Evolutionary conservation across 2,113 vertebrate genomes (phyloP), one percentile per base, ranked within the genome.

Genomic region (Rhynchopsitta pachyrhyncha): DNA sequence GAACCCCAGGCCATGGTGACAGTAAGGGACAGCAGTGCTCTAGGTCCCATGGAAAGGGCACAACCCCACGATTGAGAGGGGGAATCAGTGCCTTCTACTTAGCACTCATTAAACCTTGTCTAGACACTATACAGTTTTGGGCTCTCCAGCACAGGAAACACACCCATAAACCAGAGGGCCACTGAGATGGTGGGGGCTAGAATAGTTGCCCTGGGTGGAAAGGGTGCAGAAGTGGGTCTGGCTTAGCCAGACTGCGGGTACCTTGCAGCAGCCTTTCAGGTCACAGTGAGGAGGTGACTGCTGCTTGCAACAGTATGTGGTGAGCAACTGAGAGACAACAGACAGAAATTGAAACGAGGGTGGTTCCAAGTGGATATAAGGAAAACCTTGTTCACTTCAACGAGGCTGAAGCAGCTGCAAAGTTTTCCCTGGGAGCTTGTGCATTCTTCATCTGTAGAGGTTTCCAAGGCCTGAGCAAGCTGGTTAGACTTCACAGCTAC

Each of bases 61-160:
- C 0, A 0, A 18, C n/a, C 37, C 52, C 42, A 55, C 35, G 16
- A 14, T 0, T 1, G 24, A 53, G 31, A 47, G 37, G 46, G 67
- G n/a, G 46, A 39, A 64, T 33, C 11, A 7, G 0, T 8, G 19
- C 3, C 13, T n/a, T 62, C 50, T 42, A 11, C 27, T 63, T 4
- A 22, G n/a, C 28, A 1, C 57, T 49, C 6, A 13, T 24, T 17
- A n/a, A 49, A 10, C 7, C 46, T 79, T 7, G 6, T 27, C 11
- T 3, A 3, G 27, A 2, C 42, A 2, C 1, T n/a, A 42, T 14
- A 33, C 66, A 17, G 33, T 16, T 14, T 4, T 14, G 28, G n/a
- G 42, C 42, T 29, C 49, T 37, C 33, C 57, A 27, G 70, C 28
- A 6, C 42, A 24, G 57, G 44, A 63, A 41, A 14, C 55, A 7